Percentiles rank a stretch among this genome's conserved stretches.
These are phyloP conservation scores for Aeoliscus strigatus DNA, from an alignment of 2,797 vertebrate species.

Conservation along the genomic window DNA sequence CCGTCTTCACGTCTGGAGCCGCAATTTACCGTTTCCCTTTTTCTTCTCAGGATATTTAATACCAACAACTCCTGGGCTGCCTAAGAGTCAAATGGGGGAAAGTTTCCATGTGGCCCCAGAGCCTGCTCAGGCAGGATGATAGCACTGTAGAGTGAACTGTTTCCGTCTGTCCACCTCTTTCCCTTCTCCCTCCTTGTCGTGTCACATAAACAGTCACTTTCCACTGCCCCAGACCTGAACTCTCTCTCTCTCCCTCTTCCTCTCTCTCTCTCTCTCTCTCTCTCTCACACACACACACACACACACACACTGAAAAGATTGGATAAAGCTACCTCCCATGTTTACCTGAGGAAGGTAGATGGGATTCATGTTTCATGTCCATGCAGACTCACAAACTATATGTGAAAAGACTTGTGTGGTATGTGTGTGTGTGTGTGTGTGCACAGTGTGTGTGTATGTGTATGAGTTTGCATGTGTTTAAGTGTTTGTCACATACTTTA, in stretches of 20 bases:
- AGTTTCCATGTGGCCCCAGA: constrained; percentile 71
- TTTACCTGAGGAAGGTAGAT: not conserved
- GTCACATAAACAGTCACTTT: constrained; percentile 54
- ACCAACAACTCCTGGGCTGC: constrained; percentile 50
- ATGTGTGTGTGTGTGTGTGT: too few relatives aligned
- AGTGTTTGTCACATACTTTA: not conserved
- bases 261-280: constrained; percentile 17
- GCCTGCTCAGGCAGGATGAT: constrained; percentile 57
- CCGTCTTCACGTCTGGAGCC: constrained; percentile 76
- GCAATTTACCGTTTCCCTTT: constrained; percentile 68
- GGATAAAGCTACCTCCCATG: not conserved
- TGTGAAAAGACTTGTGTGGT: constrained; percentile 3
- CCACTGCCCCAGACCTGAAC: constrained; percentile 56
- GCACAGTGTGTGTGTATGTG: too few relatives aligned
- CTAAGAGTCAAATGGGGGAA: constrained; percentile 53
- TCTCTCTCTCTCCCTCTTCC: constrained; percentile 24
- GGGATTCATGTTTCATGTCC: not conserved
- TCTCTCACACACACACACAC: constrained; percentile 5
- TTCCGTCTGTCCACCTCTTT: constrained; percentile 55
- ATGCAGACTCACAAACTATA: not conserved
- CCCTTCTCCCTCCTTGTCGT: constrained; percentile 34
- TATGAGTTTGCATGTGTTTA: constrained; percentile 5
- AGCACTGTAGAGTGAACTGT: constrained; percentile 51
- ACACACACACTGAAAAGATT: not conserved
- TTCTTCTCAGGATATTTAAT: constrained; percentile 71